phyloP scores from a whole-genome alignment of 2,797 vertebrate genomes.

The Tamandua tetradactyla region DNA sequence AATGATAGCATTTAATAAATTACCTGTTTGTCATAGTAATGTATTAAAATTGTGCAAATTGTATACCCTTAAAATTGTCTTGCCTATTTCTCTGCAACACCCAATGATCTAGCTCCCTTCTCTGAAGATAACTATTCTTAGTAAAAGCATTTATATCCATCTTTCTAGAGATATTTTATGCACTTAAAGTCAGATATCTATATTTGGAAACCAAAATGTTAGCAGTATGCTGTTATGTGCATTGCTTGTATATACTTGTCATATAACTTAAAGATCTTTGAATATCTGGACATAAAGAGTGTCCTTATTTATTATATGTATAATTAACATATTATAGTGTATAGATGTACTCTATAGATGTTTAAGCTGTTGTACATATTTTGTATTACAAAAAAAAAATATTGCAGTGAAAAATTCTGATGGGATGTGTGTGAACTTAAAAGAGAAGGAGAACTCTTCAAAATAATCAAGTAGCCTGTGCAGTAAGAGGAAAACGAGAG shows the following conservation, averaged over 20 bases:
- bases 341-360: background rate
- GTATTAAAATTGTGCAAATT: background rate
- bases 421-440: background rate
- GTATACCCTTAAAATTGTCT: background rate
- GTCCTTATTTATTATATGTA: background rate
- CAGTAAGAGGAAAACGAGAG: background rate
- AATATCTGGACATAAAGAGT: background rate
- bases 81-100: background rate
- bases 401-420: background rate
- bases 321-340: background rate
- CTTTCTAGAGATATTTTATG: background rate
- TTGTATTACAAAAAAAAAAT: background rate
- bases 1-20: background rate
- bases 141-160: background rate
- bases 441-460: background rate
- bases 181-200: background rate
- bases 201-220: background rate
- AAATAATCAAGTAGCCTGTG: background rate
- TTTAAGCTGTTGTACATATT: background rate
- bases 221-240: background rate
- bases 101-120: background rate
- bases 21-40: background rate
- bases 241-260: background rate
- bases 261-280: background rate
- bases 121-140: background rate